These are phyloP conservation scores for Pyrrhia umbra DNA, from an alignment of 2,888 invertebrate genomes.

Conservation along the genomic window DNA sequence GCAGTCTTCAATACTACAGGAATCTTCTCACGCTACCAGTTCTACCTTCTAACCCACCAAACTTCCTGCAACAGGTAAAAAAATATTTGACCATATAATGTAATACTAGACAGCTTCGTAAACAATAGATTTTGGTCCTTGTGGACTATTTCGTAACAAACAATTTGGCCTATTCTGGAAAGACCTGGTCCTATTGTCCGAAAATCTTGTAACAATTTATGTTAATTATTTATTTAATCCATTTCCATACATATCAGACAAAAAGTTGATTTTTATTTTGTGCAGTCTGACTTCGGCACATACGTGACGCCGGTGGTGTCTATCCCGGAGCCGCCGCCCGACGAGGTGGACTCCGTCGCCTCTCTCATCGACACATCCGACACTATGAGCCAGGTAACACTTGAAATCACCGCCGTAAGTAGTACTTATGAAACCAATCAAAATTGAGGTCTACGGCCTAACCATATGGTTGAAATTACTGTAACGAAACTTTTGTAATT, in stretches of 20 bases:
- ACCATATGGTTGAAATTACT: too few relatives aligned
- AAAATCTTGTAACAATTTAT: too few relatives aligned
- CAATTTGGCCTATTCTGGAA: too few relatives aligned
- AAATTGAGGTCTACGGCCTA: too few relatives aligned
- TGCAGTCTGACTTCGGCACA: conserved; percentile 96
- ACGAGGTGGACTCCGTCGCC: conserved; percentile 90
- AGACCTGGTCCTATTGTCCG: background rate
- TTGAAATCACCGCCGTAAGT: background rate
- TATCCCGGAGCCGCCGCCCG: conserved; percentile 93
- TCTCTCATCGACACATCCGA: conserved; percentile 93
- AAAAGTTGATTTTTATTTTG: background rate
- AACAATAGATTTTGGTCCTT: too few relatives aligned
- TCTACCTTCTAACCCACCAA: conserved; percentile 98
- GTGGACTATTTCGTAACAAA: too few relatives aligned
- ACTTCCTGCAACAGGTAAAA: conserved; percentile 94
- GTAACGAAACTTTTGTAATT: too few relatives aligned
- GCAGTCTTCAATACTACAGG: conserved; percentile 99
- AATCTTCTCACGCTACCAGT: conserved; percentile 98
- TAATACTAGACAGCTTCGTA: too few relatives aligned
- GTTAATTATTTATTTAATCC: too few relatives aligned
- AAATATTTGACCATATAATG: background rate
- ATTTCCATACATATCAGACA: background rate
- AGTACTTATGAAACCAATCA: too few relatives aligned
- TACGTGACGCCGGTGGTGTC: conserved; percentile 98
- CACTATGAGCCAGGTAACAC: conserved; percentile 84